Evolutionary conservation across 2,797 vertebrate species (phyloP).

Genomic region (Alectoris magna): DNA sequence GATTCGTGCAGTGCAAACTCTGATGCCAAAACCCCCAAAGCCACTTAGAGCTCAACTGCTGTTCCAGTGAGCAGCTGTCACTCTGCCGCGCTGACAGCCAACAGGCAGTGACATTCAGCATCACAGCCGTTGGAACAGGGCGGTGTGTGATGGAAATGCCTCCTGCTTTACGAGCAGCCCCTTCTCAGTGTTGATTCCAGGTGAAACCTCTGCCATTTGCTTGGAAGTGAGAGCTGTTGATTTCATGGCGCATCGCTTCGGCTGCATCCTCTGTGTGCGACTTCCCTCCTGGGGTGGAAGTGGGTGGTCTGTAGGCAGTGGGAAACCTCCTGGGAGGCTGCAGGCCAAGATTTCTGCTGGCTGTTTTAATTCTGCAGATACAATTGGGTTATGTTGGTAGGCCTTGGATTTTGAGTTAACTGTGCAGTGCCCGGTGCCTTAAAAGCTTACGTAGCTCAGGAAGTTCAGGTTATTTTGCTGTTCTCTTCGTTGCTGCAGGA

Average conservation of each 20-base stretch:
- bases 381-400: background rate
- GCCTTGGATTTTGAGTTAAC: background rate
- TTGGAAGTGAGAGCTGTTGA: background rate
- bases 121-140: background rate
- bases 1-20: conserved; percentile 33
- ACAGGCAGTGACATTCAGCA: background rate
- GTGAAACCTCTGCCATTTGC: background rate
- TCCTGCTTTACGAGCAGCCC: background rate
- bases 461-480: conserved; percentile 28
- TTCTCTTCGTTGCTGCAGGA: conserved; percentile 82
- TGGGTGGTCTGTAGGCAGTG: background rate
- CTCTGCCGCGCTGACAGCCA: conserved; percentile 13
- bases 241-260: background rate
- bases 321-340: background rate
- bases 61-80: conserved; percentile 60
- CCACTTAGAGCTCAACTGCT: background rate
- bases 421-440: background rate
- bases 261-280: background rate
- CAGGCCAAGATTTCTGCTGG: background rate
- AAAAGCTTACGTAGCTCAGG: background rate
- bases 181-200: background rate
- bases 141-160: rapidly evolving
- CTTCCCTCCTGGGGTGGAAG: background rate
- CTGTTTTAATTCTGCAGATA: background rate
- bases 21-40: conserved; percentile 38